Base-by-base conservation (phyloP, 2,113 vertebrate genomes). In the Cyphomyrus discorhynchus region DNA sequence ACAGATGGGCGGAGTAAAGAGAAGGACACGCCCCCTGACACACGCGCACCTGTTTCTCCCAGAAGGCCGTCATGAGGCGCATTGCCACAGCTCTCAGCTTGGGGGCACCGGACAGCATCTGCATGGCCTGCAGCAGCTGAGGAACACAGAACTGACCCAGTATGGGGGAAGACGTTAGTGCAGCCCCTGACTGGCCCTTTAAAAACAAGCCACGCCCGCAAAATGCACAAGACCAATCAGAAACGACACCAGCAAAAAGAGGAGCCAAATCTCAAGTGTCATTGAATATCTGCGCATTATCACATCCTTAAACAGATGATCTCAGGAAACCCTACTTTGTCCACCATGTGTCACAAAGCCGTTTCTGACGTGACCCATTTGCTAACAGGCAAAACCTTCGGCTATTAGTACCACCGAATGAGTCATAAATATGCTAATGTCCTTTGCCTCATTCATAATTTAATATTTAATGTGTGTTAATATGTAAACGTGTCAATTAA, bases 41-140 rank as follows among this genome's bases (percentile, higher is more conserved):
- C 31, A 80, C 90, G 24, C 92, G 90, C 86, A 99, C 98, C 97
- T 99, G 98, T 92, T 96, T 98, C 92, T 97, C 97, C 98, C 98
- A 99, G n/a, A 99, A 95, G 13, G 93, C 94, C 0, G 97, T 96
- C 94, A 98, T 96, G 89, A 99, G 94, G 8, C 98, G 97, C 92
- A 98, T 91, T 21, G 95, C 93, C 92, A 98, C 90, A 2, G 97
- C 95, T 93, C 95, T 95, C 89, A 99, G 96, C 89, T 96, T 97
- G 86, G 97, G 95, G 0, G 94, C 91, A 49, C 95, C 96, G 85
- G 97, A 96, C 86, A 99, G 92, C 91, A 95, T 94, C 58, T 97
- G 95, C 58, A 99, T 95, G 1, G 95, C 95, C 90, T 96, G 96
- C 5, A 99, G 95, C 93, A 99, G 97, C 92, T 97, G 95, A 49